Percentiles rank a stretch among this genome's conserved stretches.
Evolutionary conservation across 2,113 vertebrate species (phyloP).

Genomic region (Acinonyx jubatus): DNA sequence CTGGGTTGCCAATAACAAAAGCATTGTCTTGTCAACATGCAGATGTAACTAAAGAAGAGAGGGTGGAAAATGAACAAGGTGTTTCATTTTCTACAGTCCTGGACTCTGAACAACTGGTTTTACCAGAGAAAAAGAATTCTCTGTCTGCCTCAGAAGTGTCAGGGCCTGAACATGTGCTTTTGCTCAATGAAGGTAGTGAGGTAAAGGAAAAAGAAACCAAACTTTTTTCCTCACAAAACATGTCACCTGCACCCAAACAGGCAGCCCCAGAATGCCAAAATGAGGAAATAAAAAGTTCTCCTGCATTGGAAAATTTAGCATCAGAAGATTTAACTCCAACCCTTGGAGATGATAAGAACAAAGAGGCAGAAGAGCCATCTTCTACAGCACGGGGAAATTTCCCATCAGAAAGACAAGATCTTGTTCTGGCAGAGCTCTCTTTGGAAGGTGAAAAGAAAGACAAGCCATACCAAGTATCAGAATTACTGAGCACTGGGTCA

Average conservation of each 20-base stretch:
- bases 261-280: conserved; percentile 38
- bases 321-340: neutral
- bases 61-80: conserved; percentile 45
- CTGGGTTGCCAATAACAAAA: conserved; percentile 59
- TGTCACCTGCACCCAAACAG: conserved; percentile 46
- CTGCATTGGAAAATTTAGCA: conserved; percentile 30
- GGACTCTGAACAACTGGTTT: neutral
- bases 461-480: neutral
- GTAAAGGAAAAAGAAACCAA: conserved; percentile 54
- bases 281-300: conserved; percentile 43
- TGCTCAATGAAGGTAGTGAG: neutral
- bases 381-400: conserved; percentile 38
- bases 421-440: neutral
- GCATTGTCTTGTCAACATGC: conserved; percentile 49
- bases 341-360: neutral
- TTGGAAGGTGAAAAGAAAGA: conserved; percentile 47
- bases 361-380: neutral
- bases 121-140: conserved; percentile 32
- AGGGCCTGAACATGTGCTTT: conserved; percentile 54
- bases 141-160: conserved; percentile 20
- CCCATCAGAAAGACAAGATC: conserved; percentile 54
- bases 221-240: conserved; percentile 12
- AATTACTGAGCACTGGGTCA: neutral
- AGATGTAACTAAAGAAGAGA: conserved; percentile 47
- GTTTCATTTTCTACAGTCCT: conserved; percentile 19